Percentiles rank a stretch among this genome's conserved stretches.
Conservation (phyloP, 2,888 invertebrate genomes). For the Temnothorax ravouxi region DNA sequence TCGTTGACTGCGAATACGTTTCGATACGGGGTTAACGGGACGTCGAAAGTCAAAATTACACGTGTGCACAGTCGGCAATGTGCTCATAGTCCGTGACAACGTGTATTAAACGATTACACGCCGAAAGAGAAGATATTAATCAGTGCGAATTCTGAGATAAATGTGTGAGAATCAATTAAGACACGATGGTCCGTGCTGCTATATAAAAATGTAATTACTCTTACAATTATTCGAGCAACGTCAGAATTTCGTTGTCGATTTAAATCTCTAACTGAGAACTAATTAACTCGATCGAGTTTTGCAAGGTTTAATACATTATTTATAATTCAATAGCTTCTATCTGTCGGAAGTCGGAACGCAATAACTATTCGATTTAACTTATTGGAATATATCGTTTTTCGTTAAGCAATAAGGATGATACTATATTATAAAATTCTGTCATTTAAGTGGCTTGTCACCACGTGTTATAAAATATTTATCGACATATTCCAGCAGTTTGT, state of each 20-base stretch:
- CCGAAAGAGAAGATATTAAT: neutral
- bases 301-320: neutral
- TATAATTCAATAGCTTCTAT: neutral
- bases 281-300: neutral
- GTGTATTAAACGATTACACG: conserved; percentile 11
- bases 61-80: neutral
- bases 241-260: neutral
- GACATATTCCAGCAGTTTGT: neutral
- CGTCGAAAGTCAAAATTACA: conserved; percentile 27
- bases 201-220: neutral
- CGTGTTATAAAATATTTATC: neutral
- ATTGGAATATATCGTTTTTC: neutral
- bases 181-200: neutral
- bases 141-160: neutral
- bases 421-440: no score
- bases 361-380: neutral
- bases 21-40: conserved; percentile 35
- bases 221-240: neutral
- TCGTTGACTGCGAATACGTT: conserved; percentile 19
- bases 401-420: neutral
- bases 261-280: neutral
- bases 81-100: conserved; percentile 16
- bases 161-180: conserved; percentile 5
- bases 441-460: neutral
- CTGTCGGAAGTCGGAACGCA: neutral